These are phyloP conservation scores for Xestia c-nigrum DNA, from an alignment of 2,888 invertebrate species.

Conservation along the genomic window DNA sequence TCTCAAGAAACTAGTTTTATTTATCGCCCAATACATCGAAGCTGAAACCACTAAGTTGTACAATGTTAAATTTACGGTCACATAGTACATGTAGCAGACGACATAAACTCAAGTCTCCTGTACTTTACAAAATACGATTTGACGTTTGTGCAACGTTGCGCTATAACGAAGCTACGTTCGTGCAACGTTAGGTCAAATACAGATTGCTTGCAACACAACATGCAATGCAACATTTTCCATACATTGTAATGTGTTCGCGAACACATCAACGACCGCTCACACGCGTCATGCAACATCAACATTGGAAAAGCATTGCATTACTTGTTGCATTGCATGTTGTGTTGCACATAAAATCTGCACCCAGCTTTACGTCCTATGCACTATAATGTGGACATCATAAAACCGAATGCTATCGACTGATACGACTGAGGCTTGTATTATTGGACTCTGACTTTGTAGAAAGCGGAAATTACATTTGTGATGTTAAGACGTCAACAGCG, in stretches of 20 bases:
- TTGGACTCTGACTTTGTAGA: constrained; percentile 42
- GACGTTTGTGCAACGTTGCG: constrained; percentile 47
- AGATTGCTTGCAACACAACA: not conserved
- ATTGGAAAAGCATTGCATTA: not conserved
- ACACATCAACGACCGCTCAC: not conserved
- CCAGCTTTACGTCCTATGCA: constrained; percentile 19
- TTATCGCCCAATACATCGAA: constrained; percentile 44
- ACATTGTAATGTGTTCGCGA: not conserved
- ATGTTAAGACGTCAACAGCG: constrained; percentile 11
- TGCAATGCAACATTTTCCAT: not conserved
- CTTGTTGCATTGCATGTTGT: not conserved
- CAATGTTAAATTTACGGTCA: constrained; percentile 68
- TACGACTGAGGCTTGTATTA: constrained; percentile 10
- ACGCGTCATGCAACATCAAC: not conserved
- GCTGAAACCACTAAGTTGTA: constrained; percentile 58
- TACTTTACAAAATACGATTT: constrained; percentile 57
- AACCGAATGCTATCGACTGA: constrained; percentile 48
- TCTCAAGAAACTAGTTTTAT: constrained; percentile 15
- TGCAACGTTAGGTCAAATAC: not conserved
- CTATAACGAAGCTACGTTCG: not conserved
- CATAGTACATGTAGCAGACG: constrained; percentile 57
- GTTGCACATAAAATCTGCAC: not conserved
- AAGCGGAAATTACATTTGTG: constrained; percentile 36
- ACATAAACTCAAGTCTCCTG: constrained; percentile 59
- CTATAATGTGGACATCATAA: constrained; percentile 39